Conservation (phyloP, 2,888 invertebrate genomes). For the Ophioninae sp. region DNA sequence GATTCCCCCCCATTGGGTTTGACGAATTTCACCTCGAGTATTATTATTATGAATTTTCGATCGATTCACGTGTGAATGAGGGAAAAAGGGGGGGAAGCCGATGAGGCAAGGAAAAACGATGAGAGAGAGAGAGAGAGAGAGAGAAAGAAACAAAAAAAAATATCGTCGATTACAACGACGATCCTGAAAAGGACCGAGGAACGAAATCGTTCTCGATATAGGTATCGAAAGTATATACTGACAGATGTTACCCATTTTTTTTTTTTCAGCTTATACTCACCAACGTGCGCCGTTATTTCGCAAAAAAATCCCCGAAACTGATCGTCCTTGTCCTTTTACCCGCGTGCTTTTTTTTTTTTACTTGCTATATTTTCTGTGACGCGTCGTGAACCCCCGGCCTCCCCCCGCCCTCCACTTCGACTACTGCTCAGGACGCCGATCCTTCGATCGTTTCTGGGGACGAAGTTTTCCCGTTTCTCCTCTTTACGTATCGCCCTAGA, state of each 20-base stretch:
- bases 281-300: slow-evolving; percentile 78
- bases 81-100: slow-evolving; percentile 20
- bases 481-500: slow-evolving; percentile 59
- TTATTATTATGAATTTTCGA: slow-evolving; percentile 69
- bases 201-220: slow-evolving; percentile 77
- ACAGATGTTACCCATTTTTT: slow-evolving; percentile 80
- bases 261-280: slow-evolving; percentile 73
- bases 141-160: slow-evolving; percentile 17
- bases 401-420: neutral
- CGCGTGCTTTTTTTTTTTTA: slow-evolving; percentile 24
- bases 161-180: slow-evolving; percentile 66
- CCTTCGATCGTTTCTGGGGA: slow-evolving; percentile 37
- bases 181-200: slow-evolving; percentile 60
- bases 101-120: slow-evolving; percentile 41
- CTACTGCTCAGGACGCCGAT: neutral
- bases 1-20: slow-evolving; percentile 66
- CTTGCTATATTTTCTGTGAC: slow-evolving; percentile 40
- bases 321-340: slow-evolving; percentile 68
- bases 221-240: slow-evolving; percentile 75
- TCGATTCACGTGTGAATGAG: slow-evolving; percentile 68
- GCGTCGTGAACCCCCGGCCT: neutral
- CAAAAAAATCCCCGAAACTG: slow-evolving; percentile 78
- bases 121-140: slow-evolving; percentile 16
- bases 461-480: slow-evolving; percentile 39
- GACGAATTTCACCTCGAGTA: slow-evolving; percentile 69